A percentile compares a stretch with the other conserved stretches of the same genome.
Conservation (phyloP, 2,797 vertebrate genomes). For the Tapera naevia region DNA sequence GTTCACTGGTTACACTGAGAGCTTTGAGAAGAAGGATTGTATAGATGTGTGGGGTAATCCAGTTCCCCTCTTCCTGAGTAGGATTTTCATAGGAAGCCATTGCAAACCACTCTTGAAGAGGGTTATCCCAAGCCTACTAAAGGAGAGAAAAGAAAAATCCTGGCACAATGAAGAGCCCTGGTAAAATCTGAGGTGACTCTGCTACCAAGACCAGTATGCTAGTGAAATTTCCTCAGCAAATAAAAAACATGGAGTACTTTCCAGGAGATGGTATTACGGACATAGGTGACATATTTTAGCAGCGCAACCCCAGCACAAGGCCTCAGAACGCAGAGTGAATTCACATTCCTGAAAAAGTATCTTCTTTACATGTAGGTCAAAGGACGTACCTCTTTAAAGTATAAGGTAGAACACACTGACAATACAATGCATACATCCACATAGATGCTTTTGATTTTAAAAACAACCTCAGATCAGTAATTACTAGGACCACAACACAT, state of each 20-base stretch:
- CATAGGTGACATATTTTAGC: not conserved
- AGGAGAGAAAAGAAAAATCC: not conserved
- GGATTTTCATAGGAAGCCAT: conserved; percentile 1
- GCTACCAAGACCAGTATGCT: not conserved
- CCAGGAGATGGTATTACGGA: not conserved
- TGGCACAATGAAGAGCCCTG: not conserved
- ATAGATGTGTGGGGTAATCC: conserved; percentile 22
- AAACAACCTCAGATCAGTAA: not conserved
- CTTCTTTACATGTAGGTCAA: not conserved
- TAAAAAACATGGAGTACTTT: not conserved
- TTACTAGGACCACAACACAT: not conserved
- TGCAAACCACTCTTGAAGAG: not conserved
- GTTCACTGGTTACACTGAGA: conserved; percentile 39
- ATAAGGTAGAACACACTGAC: not conserved
- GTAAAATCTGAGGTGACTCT: not conserved
- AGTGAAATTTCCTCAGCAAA: not conserved
- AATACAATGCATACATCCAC: too few relatives aligned
- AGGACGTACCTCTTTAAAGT: not conserved
- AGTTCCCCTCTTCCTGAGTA: not conserved
- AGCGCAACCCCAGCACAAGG: not conserved
- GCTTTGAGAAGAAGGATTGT: conserved; percentile 41
- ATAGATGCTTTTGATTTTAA: not conserved
- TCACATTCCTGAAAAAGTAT: not conserved
- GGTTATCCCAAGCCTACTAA: not conserved
- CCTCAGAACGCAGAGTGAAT: not conserved